A percentile compares a stretch with the other conserved stretches of the same genome.
Conservation (phyloP, 2,113 vertebrate species). For the Lates calcarifer region DNA sequence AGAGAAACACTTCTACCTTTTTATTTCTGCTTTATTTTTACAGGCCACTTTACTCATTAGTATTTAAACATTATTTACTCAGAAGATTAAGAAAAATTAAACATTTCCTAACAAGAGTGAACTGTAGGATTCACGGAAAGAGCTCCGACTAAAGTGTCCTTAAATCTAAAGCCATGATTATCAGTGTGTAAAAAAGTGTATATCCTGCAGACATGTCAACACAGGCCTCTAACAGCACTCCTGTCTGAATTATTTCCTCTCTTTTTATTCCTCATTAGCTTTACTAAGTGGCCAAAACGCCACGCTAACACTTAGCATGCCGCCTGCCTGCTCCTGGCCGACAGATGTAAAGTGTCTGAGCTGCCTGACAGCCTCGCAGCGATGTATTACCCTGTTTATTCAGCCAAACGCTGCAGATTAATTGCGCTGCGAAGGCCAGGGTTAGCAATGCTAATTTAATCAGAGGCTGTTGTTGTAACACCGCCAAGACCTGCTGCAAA, state of each 20-base stretch:
- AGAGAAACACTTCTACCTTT: too few species aligned
- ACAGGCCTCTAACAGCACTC: neutral
- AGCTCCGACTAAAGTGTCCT: neutral
- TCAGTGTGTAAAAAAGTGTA: neutral
- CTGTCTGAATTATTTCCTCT: slow-evolving; percentile 60
- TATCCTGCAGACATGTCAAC: slow-evolving; percentile 14
- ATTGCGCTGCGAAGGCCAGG: slow-evolving; percentile 60
- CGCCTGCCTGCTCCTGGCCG: slow-evolving; percentile 19
- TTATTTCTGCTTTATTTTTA: neutral
- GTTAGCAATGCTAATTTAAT: slow-evolving; percentile 86
- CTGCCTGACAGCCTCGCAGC: slow-evolving; percentile 57
- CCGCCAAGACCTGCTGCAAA: slow-evolving; percentile 40
- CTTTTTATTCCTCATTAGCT: slow-evolving; percentile 58
- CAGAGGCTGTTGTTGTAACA: slow-evolving; percentile 56
- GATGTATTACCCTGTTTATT: slow-evolving; percentile 77
- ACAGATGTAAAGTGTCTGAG: slow-evolving; percentile 62
- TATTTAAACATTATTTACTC: too few species aligned
- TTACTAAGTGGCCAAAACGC: slow-evolving; percentile 72
- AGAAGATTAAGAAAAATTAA: neutral
- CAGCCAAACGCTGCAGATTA: slow-evolving; percentile 77
- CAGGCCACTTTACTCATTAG: neutral
- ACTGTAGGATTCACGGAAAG: neutral
- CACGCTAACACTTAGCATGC: slow-evolving; percentile 57
- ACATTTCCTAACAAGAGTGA: neutral
- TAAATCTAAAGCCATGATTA: neutral